Conservation (phyloP, 2,888 invertebrate species). For the Griposia aprilina region DNA sequence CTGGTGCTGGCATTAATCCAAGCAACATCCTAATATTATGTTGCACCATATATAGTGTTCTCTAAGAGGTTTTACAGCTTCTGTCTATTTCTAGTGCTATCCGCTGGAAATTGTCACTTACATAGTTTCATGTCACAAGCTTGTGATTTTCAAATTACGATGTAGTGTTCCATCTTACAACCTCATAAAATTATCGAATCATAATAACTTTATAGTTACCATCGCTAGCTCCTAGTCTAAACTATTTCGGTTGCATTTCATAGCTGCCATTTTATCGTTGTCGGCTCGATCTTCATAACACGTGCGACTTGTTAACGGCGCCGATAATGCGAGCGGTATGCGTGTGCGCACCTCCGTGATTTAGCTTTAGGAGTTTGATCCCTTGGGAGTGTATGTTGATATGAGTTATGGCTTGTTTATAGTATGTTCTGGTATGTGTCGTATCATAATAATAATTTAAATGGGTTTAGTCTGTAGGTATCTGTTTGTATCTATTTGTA, state of each 20-base stretch:
- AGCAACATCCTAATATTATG: not conserved
- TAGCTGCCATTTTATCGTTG: slow-evolving; percentile 68
- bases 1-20: not conserved
- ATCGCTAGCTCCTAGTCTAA: slow-evolving; percentile 26
- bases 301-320: slow-evolving; percentile 76
- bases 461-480: not conserved
- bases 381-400: slow-evolving; percentile 34
- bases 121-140: not conserved
- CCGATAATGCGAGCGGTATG: slow-evolving; percentile 71
- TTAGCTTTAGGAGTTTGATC: slow-evolving; percentile 58
- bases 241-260: slow-evolving; percentile 72
- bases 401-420: slow-evolving; percentile 47
- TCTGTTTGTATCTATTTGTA: slow-evolving; percentile 1
- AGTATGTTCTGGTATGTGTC: slow-evolving; percentile 21
- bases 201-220: slow-evolving; percentile 14
- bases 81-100: not conserved
- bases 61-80: not conserved
- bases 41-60: not conserved
- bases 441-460: not conserved
- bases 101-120: not conserved
- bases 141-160: not conserved
- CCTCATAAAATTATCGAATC: slow-evolving; percentile 10
- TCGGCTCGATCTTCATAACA: slow-evolving; percentile 71
- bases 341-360: slow-evolving; percentile 59
- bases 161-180: not conserved